Base-by-base conservation (phyloP, 2,797 vertebrate species). In the Acanthiza pusilla region DNA sequence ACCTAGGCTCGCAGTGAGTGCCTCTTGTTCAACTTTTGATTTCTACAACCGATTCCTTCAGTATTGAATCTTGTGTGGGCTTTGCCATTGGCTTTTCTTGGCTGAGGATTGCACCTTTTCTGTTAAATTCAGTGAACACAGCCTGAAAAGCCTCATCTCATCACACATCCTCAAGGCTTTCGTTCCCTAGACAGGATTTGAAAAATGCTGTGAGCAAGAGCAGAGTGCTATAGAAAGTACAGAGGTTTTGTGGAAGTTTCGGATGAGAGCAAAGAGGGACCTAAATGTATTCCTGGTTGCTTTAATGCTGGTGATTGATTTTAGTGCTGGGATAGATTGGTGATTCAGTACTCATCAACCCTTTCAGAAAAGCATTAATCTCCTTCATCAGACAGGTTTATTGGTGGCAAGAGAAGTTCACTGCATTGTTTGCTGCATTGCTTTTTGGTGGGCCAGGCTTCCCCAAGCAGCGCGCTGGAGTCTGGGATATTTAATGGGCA, bases 361-460 rank as follows among this genome's bases (percentile, higher is more conserved):
- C 82, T 96, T 95, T 95, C 94, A 96, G 93, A 97, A 94, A 90
- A 86, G 5, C 93, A 94, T 97, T 85, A 34, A 93, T 97, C 94
- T 95, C 27, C 60, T 82, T 58, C 1, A 19, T 51, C 27, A 90
- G 96, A 93, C 96, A 93, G 95, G 74, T 97, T 97, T 97, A 97
- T 97, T 94, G 96, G 96, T 96, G 96, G 92, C 96, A 97, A 84
- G 90, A 95, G 89, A 92, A 97, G 95, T 96, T 96, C 96, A 96
- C 53, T 80, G 73, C 8, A 95, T 97, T 96, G 96, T 97, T 93
- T 3, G 0, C 70, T 57, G 65, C 67, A 9, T 38, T 61, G 79
- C 85, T 92, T 79, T 85, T 91, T 67, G 63, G 70, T 86, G 73
- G 91, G 51, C 57, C 48, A 78, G 73, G 75, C 81, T 93, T 94